Evolutionary conservation across 2,797 vertebrate species (phyloP).

Genomic region (Lepilemur ruficaudatus): DNA sequence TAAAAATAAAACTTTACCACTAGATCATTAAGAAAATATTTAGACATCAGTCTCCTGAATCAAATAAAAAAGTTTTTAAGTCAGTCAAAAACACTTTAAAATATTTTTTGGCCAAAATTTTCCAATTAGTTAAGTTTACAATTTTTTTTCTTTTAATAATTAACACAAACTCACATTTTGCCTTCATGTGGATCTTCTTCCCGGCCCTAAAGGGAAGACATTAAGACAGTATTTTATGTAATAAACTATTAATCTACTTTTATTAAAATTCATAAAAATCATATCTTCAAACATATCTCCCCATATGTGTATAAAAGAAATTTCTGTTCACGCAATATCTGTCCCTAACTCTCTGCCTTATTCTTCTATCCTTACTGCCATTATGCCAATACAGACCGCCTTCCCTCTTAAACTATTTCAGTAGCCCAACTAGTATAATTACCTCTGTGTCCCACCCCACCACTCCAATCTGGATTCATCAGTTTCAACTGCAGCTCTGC

Average conservation of each 20-base stretch:
- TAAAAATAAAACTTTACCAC: conserved; percentile 39
- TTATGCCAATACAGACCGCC: neutral
- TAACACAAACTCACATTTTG: conserved; percentile 94
- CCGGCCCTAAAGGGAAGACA: conserved; percentile 88
- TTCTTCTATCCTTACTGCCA: neutral
- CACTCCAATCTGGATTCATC: neutral
- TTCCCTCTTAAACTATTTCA: neutral
- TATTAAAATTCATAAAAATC: conserved; percentile 40
- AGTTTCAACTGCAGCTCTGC: neutral
- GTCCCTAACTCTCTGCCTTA: neutral
- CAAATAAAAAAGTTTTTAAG: conserved; percentile 10
- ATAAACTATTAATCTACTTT: conserved; percentile 41
- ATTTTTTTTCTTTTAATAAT: conserved; percentile 37
- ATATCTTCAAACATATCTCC: neutral
- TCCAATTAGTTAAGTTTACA: neutral
- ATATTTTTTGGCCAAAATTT: neutral
- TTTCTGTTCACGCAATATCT: neutral
- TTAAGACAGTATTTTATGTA: conserved; percentile 62
- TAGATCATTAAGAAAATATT: conserved; percentile 25
- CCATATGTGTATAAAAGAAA: neutral
- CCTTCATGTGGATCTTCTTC: conserved; percentile 99
- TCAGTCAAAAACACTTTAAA: conserved; percentile 20
- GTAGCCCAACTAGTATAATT: neutral
- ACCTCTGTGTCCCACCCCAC: neutral
- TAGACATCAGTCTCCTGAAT: neutral